Evolutionary conservation across 2,888 invertebrate genomes (phyloP), one percentile per base, ranked within the genome.

Genomic region (Pecten maximus): DNA sequence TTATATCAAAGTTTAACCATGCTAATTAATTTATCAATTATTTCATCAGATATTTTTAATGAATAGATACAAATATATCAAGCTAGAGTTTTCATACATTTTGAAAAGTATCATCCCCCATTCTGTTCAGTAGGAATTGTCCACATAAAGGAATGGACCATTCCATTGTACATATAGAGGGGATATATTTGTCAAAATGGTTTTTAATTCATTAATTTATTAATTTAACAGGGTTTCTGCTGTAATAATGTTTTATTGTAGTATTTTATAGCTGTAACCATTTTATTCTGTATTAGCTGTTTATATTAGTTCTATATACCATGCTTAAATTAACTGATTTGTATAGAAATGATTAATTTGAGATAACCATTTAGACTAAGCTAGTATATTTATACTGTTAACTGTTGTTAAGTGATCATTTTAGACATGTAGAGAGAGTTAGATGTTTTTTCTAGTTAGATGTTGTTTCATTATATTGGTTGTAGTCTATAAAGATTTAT

Each of bases 371-470:
- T 54, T 74, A 74, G 28, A 35, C 10, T 8, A 12, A 74, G 74
- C 74, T 35, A 35, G 28, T 74, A 23, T 35, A 35, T 35, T 74
- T 74, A 35, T 23, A 74, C 6, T 74, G 28, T 74, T 74, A 74
- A 10, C 35, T 54, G 12, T 54, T 54, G 54, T 54, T 54, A 28
- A 35, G 28, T 0, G 2, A 74, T 10, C 15, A 10, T 74, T 28
- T 3, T 74, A 74, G 74, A 35, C 28, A 74, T 74, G 10, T 54
- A 54, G n/a, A 54, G 10, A 8, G n/a, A n/a, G 54, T 54, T n/a
- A n/a, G n/a, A n/a, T 3, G 60, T 74, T 74, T 74, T 35, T 74
- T 74, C 12, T 74, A 74, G 74, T 74, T 74, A 74, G 74, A 74
- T 74, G 35, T 74, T 74, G 74, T 74, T 28, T 74, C 12, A 16